Base-by-base conservation (phyloP, 1,140 invertebrate species). In the Trichogramma pretiosum region DNA sequence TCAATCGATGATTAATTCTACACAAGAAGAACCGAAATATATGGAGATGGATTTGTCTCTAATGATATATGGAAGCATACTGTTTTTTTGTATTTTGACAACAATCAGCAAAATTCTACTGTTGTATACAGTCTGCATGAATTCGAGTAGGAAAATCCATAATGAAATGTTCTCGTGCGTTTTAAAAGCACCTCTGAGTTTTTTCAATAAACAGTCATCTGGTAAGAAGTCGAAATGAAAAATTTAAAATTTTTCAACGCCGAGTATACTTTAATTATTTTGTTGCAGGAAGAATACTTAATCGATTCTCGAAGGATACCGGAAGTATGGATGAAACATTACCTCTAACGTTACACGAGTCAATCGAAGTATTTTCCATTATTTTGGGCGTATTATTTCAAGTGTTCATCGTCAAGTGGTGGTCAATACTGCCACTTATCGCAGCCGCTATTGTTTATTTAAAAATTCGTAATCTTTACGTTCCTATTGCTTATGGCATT, bases 251-350 rank as follows among this genome's bases (percentile, higher is more conserved):
- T 56, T 77, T 80, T 5, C 26, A 33, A 35, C 18, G 5, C 33
- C 36, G 83, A 14, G 83, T 89, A 61, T 68, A 83, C 23, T 39
- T 65, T 91, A 19, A 87, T 87, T 63, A 84, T 87, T 62, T 64
- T 70, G n/a, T 62, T 74, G 48, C 76, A 50, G 86, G 84, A 10
- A 72, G 87, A 8, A 87, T 92, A 41, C 69, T 92, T 13, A 93
- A 93, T 63, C 67, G 88, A 28, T 92, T 90, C 68, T 87, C 87
- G 1, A 87, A 88, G 64, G 89, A 94, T 59, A 79, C 90, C 56
- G 83, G 86, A 1, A 74, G 80, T 1, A 80, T 91, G 18, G 91
- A 93, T 61, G 87, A 93, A 65, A 73, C 81, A n/a, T 70, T 95
- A 36, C 90, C 90, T 30, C 72, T 74, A 52, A 72, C 78, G 36